Base-by-base conservation (phyloP, 2,797 vertebrate genomes). In the Argentina silus region DNA sequence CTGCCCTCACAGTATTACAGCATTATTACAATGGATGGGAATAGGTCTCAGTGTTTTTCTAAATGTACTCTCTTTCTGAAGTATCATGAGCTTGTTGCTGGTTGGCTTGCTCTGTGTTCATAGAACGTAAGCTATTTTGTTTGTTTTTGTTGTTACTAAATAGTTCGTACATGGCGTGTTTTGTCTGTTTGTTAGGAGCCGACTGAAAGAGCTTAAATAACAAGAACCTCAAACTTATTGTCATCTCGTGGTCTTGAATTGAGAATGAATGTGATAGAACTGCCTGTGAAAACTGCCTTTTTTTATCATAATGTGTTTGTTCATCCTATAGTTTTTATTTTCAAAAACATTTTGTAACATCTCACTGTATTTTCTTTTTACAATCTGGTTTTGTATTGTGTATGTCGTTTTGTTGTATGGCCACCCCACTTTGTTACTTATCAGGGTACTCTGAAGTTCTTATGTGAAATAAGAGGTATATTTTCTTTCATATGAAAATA, bases 71-170 rank as follows among this genome's bases (percentile, higher is more conserved):
- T 83, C 78, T 85, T 65, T 76, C 69, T 79, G 64, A 70, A 70
- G 80, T 87, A 79, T 78, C 1, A 64, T 90, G 93, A 95, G 94
- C 94, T 94, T 87, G 95, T 96, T 95, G 95, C 95, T 97, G 95
- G 95, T 90, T 93, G 90, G 94, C 95, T 93, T 93, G 95, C 95
- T 96, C 93, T 78, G 81, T 89, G 84, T 86, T 72, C 23, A 55
- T 73, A 53, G 27, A 67, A 61, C 59, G 74, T 88, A 87, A 88
- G 86, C 83, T 85, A 78, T 70, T 89, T 76, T 86, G 53, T 81
- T 69, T 75, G 17, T 48, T 19, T 43, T 50, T 72, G 17, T 81
- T 63, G 67, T 77, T 62, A 48, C 59, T 77, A 80, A 73, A 56
- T 82, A 81, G 69, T 75, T 70, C 47, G 60, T 84, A 69, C 86